Evolutionary conservation across 2,888 invertebrate genomes (phyloP).

Genomic region (Stenotaenia linearis): DNA sequence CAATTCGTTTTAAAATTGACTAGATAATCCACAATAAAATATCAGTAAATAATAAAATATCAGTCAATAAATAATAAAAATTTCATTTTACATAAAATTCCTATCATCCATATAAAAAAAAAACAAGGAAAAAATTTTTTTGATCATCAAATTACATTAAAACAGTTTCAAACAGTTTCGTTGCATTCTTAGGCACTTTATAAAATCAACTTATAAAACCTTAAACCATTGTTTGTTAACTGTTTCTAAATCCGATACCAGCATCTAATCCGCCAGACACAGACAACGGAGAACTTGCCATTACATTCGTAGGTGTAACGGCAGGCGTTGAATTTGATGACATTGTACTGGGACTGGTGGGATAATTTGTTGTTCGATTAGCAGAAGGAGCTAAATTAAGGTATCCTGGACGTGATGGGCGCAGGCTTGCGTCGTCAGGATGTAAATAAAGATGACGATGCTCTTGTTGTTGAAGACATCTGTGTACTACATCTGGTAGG

Average conservation of each 20-base stretch:
- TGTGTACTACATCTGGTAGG: conserved; percentile 67
- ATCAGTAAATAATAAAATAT: too few relatives aligned
- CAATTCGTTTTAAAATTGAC: too few relatives aligned
- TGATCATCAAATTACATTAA: too few relatives aligned
- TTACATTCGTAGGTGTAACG: not conserved
- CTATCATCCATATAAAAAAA: too few relatives aligned
- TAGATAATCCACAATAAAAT: too few relatives aligned
- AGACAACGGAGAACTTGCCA: not conserved
- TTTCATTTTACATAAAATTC: too few relatives aligned
- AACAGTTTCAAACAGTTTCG: too few relatives aligned
- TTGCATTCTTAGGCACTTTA: too few relatives aligned
- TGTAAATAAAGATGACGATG: conserved; percentile 79
- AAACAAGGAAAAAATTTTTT: too few relatives aligned
- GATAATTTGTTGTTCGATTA: not conserved
- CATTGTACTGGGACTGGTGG: not conserved
- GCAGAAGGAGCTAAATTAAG: not conserved
- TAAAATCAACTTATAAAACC: too few relatives aligned
- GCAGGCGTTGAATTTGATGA: not conserved
- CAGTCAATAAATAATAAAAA: too few relatives aligned
- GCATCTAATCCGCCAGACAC: not conserved
- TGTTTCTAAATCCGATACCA: not conserved
- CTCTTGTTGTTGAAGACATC: conserved; percentile 57
- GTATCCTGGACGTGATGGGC: not conserved
- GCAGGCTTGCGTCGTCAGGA: conserved; percentile 55
- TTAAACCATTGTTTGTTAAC: not conserved